These are phyloP conservation scores for Ursus arctos DNA, from an alignment of 2,113 vertebrate species.

Conservation along the genomic window DNA sequence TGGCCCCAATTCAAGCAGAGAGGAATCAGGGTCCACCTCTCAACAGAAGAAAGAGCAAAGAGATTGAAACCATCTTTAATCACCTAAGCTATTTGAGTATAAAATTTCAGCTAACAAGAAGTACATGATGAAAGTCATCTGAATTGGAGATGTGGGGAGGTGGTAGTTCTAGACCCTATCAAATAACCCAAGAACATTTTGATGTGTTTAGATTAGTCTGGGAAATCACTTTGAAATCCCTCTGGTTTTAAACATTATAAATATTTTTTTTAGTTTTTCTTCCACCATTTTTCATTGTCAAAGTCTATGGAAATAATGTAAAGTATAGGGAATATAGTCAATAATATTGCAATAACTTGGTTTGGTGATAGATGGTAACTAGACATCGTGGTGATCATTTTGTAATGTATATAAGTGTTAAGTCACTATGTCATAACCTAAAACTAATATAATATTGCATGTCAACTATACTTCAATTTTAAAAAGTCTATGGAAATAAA, in stretches of 20 bases:
- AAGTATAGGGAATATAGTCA: background rate
- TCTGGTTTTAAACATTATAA: slow-evolving; percentile 43
- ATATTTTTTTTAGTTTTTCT: background rate
- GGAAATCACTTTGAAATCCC: slow-evolving; percentile 52
- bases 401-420: background rate
- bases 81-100: background rate
- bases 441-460: background rate
- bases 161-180: background rate
- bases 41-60: background rate
- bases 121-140: background rate
- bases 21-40: background rate
- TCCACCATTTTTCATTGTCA: background rate
- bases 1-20: background rate
- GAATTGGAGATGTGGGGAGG: background rate
- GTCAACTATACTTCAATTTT: background rate
- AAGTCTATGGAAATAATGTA: slow-evolving; percentile 24
- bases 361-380: background rate
- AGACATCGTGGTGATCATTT: background rate
- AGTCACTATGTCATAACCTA: background rate
- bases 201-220: background rate
- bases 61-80: background rate
- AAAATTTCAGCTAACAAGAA: background rate
- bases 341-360: background rate
- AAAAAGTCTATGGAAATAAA: slow-evolving; percentile 13
- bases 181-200: slow-evolving; percentile 14